Evolutionary conservation across 2,113 vertebrate species (phyloP).

Genomic region (Corythaixoides concolor): DNA sequence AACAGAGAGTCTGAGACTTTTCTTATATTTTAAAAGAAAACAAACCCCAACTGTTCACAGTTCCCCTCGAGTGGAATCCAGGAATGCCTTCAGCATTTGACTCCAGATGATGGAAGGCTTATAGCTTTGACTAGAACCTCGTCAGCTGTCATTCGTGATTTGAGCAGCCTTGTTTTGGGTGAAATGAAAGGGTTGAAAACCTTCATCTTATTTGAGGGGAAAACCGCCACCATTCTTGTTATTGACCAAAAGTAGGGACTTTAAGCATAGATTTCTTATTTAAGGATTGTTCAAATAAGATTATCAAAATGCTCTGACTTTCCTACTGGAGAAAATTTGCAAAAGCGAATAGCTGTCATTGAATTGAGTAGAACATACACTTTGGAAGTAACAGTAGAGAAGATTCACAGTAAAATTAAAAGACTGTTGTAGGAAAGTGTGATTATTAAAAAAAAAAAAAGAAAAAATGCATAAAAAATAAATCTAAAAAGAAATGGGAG

Average conservation of each 20-base stretch:
- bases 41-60: not conserved
- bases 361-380: not conserved
- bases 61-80: not conserved
- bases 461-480: not conserved
- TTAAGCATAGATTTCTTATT: not conserved
- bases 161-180: not conserved
- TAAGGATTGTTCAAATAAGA: not conserved
- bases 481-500: not conserved
- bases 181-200: not conserved
- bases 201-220: rapidly evolving
- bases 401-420: not conserved
- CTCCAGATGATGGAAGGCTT: not conserved
- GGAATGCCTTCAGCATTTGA: not conserved
- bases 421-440: not conserved
- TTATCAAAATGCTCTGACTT: not conserved
- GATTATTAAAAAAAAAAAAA: not conserved
- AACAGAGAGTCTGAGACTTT: not conserved
- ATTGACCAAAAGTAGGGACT: not conserved
- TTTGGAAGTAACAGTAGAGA: not conserved
- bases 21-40: not conserved
- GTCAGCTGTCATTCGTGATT: not conserved
- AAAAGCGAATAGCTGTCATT: not conserved
- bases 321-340: not conserved
- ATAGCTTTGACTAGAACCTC: not conserved
- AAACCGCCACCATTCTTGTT: not conserved